These are phyloP conservation scores for Empidonax alnorum DNA, from an alignment of 2,113 vertebrate genomes.

Conservation along the genomic window DNA sequence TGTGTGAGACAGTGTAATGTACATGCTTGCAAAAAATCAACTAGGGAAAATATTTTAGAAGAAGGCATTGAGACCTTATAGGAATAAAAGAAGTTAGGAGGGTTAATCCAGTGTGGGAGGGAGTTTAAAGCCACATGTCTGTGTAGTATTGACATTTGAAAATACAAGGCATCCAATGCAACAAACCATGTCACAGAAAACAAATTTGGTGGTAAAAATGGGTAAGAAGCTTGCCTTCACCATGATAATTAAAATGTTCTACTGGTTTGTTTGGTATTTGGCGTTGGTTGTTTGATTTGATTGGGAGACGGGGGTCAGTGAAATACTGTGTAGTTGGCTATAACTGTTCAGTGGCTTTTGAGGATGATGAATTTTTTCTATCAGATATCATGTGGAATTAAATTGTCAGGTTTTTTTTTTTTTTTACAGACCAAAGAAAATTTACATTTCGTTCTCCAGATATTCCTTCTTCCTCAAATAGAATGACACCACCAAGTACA, in stretches of 20 bases:
- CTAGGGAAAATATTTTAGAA: background rate
- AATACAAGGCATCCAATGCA: background rate
- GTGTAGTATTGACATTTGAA: background rate
- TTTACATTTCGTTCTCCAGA: slow-evolving; percentile 81
- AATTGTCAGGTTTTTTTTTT: background rate
- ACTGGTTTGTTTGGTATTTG: background rate
- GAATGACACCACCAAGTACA: slow-evolving; percentile 61
- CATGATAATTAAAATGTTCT: background rate
- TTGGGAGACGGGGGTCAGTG: background rate
- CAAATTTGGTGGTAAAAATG: background rate
- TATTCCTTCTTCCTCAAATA: slow-evolving; percentile 69
- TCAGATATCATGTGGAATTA: background rate
- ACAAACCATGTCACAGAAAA: background rate
- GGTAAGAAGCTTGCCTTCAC: background rate
- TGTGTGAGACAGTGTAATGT: background rate
- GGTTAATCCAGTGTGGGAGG: background rate
- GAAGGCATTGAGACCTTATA: background rate
- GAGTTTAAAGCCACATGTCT: background rate
- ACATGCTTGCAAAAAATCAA: background rate
- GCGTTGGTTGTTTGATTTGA: background rate
- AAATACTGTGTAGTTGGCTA: background rate
- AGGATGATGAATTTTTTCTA: background rate
- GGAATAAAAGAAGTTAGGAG: background rate
- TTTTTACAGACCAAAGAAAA: slow-evolving; percentile 79
- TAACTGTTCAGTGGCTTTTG: background rate